These are phyloP conservation scores for Corbicula japonica DNA, from an alignment of 2,888 invertebrate genomes.

Conservation along the genomic window DNA sequence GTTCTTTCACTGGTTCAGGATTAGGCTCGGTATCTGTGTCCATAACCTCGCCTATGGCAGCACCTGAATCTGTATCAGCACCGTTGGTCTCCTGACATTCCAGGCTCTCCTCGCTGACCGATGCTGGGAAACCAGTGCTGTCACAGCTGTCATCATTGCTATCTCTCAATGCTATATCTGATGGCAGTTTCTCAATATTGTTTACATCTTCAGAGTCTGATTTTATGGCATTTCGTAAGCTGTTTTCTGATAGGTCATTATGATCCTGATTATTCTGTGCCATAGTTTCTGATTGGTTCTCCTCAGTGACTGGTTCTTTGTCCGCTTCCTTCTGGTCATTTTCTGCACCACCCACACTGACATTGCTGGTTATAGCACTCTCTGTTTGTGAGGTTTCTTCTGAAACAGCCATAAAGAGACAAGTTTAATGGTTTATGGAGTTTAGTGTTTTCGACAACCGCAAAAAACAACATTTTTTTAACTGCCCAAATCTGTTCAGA, in stretches of 20 bases:
- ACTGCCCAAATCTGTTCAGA: neutral
- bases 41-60: constrained; percentile 4
- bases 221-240: constrained; percentile 14
- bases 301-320: neutral
- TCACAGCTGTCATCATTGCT: neutral
- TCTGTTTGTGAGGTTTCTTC: neutral
- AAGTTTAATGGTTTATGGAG: neutral
- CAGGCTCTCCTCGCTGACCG: neutral
- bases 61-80: constrained; percentile 7
- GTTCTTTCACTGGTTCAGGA: constrained; percentile 5
- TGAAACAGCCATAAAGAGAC: neutral
- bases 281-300: constrained; percentile 2
- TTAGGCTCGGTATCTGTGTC: constrained; percentile 22
- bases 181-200: neutral
- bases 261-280: neutral
- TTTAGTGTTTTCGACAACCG: neutral
- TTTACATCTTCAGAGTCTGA: neutral
- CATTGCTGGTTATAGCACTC: neutral
- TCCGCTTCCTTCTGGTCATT: too few relatives aligned
- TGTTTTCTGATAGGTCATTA: constrained; percentile 8
- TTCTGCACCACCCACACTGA: neutral
- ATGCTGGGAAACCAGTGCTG: neutral
- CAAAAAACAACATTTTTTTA: neutral
- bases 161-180: constrained; percentile 1
- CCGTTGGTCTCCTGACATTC: neutral